phyloP scores from a whole-genome alignment of 2,797 vertebrate genomes.

The Hafferia zeledoni region DNA sequence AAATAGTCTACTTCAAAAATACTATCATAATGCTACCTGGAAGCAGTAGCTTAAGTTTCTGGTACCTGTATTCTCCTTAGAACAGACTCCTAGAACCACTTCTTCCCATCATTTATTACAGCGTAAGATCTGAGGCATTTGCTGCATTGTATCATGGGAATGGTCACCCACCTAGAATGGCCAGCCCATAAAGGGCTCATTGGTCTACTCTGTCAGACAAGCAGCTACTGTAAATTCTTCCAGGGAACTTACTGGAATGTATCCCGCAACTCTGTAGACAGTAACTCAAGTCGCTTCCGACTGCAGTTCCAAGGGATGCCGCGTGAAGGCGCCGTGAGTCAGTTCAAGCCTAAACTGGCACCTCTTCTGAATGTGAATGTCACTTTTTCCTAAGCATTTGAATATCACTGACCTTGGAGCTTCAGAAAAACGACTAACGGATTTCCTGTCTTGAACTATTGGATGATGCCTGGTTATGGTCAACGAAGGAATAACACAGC shows the following conservation, averaged over 20 bases:
- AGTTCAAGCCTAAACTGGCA: not conserved
- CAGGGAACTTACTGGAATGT: not conserved
- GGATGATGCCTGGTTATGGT: not conserved
- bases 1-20: not conserved
- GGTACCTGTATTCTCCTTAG: not conserved
- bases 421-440: not conserved
- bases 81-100: not conserved
- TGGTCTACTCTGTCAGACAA: not conserved
- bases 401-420: not conserved
- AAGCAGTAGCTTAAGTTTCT: not conserved
- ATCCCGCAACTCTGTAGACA: not conserved
- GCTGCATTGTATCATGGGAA: not conserved
- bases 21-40: not conserved
- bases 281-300: not conserved
- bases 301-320: not conserved
- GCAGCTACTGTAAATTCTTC: not conserved
- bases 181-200: not conserved
- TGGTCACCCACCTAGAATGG: not conserved
- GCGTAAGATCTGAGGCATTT: not conserved
- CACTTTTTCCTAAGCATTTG: not conserved
- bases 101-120: not conserved
- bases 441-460: not conserved
- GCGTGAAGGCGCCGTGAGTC: not conserved
- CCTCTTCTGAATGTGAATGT: not conserved
- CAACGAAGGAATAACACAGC: not conserved